Percentiles rank a stretch among this genome's conserved stretches.
These are phyloP conservation scores for Bursaphelenchus mucronatus DNA, from an alignment of 1,140 invertebrate genomes.

Conservation along the genomic window DNA sequence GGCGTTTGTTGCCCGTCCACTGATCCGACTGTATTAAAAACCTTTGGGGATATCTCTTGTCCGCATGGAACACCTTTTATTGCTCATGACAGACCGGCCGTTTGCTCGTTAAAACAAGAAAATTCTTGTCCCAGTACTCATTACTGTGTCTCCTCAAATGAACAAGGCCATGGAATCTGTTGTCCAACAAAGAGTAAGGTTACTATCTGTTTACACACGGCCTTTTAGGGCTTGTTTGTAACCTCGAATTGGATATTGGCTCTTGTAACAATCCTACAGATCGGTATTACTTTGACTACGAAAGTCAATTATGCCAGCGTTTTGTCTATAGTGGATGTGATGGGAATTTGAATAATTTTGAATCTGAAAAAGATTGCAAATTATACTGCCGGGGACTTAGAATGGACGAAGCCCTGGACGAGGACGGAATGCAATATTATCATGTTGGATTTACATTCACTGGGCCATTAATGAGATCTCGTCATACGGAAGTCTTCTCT, in stretches of 20 bases:
- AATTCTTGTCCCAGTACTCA: slow-evolving; percentile 46
- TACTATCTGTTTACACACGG: neutral
- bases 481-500: slow-evolving; percentile 23
- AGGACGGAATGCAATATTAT: slow-evolving; percentile 30
- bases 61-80: slow-evolving; percentile 16
- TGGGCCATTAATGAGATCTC: slow-evolving; percentile 35
- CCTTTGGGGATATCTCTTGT: slow-evolving; percentile 2
- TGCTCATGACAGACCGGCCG: slow-evolving; percentile 26
- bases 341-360: slow-evolving; percentile 50
- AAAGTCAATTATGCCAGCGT: slow-evolving; percentile 31
- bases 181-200: slow-evolving; percentile 47
- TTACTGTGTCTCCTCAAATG: slow-evolving; percentile 41
- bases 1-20: slow-evolving; percentile 44
- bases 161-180: slow-evolving; percentile 36
- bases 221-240: slow-evolving; percentile 46
- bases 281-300: slow-evolving; percentile 36
- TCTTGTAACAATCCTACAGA: slow-evolving; percentile 33
- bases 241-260: slow-evolving; percentile 38
- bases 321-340: slow-evolving; percentile 46
- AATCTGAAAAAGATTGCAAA: slow-evolving; percentile 39
- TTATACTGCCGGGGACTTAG: slow-evolving; percentile 44
- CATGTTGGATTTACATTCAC: slow-evolving; percentile 43
- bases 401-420: slow-evolving; percentile 26
- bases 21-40: neutral
- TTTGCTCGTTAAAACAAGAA: slow-evolving; percentile 30